phyloP scores from a whole-genome alignment of 2,797 vertebrate species.

The Platalea minor region DNA sequence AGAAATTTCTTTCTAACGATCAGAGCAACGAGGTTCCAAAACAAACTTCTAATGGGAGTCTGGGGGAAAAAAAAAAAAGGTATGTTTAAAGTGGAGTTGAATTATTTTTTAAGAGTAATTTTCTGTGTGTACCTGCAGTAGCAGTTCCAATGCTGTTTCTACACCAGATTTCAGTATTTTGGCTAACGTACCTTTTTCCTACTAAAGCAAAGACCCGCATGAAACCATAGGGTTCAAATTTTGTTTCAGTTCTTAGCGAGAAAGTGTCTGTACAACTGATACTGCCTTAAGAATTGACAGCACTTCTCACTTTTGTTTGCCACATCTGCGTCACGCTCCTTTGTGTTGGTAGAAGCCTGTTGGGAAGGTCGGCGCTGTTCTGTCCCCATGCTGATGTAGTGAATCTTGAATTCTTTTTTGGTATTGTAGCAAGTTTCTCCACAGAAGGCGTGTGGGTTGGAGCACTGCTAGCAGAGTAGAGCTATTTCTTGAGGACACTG shows the following conservation, averaged over 20 bases:
- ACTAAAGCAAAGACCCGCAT: background rate
- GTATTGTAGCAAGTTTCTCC: background rate
- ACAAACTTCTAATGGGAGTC: background rate
- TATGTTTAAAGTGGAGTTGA: background rate
- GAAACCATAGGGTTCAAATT: background rate
- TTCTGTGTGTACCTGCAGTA: background rate
- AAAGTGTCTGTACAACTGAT: background rate
- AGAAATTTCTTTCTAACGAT: background rate
- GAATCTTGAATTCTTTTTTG: background rate
- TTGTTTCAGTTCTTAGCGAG: background rate
- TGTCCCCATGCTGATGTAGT: background rate
- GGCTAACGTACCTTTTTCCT: background rate
- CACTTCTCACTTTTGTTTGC: background rate
- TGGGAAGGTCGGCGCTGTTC: background rate
- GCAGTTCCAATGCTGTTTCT: background rate
- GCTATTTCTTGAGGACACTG: background rate
- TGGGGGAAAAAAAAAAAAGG: background rate
- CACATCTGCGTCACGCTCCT: accelerated
- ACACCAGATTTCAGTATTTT: background rate
- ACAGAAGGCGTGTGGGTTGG: background rate
- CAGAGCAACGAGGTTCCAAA: background rate
- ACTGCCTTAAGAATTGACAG: background rate
- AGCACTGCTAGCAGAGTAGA: background rate
- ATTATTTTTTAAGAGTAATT: background rate
- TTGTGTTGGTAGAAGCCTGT: background rate